Evolutionary conservation across 2,113 vertebrate genomes (phyloP).

Genomic region (Microcebus griseorufus): DNA sequence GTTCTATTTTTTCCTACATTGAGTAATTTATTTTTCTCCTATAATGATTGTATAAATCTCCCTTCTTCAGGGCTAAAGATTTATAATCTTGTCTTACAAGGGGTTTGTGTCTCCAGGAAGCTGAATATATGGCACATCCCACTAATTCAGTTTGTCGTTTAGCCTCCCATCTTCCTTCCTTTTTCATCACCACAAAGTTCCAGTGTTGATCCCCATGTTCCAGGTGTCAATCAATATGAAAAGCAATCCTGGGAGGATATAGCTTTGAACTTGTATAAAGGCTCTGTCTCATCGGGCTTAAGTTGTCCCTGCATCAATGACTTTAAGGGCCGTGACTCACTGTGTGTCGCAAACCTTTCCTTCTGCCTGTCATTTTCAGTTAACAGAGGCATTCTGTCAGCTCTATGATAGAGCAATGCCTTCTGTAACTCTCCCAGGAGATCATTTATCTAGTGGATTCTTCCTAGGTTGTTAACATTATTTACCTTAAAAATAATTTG

Average conservation of each 20-base stretch:
- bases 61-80: background rate
- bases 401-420: slow-evolving; percentile 56
- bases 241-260: slow-evolving; percentile 75
- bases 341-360: slow-evolving; percentile 64
- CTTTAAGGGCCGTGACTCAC: slow-evolving; percentile 72
- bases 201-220: slow-evolving; percentile 67
- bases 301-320: slow-evolving; percentile 66
- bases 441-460: slow-evolving; percentile 13
- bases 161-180: slow-evolving; percentile 41
- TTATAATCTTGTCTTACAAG: slow-evolving; percentile 10
- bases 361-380: slow-evolving; percentile 58
- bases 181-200: slow-evolving; percentile 76
- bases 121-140: slow-evolving; percentile 18
- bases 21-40: background rate
- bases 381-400: slow-evolving; percentile 70
- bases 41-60: background rate
- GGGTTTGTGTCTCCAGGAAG: slow-evolving; percentile 38
- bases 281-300: slow-evolving; percentile 76
- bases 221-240: slow-evolving; percentile 82
- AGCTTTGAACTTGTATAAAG: slow-evolving; percentile 81
- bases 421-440: slow-evolving; percentile 51
- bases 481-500: slow-evolving; percentile 17
- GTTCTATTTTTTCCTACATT: background rate
- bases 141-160: slow-evolving; percentile 69
- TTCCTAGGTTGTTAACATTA: slow-evolving; percentile 23